Conservation (phyloP, 2,888 invertebrate genomes). For the Nemoura dubitans region DNA sequence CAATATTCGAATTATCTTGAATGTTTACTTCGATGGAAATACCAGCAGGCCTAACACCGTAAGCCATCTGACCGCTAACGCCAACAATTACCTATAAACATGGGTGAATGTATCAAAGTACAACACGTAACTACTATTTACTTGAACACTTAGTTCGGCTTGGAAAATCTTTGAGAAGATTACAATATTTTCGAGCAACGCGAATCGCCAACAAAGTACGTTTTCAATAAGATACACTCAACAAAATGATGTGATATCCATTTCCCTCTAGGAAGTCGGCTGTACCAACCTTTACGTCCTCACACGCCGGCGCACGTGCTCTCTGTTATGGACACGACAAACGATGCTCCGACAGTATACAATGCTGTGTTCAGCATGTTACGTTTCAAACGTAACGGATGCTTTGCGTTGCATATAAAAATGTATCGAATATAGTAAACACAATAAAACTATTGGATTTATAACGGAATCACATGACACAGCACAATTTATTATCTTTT, state of each 20-base stretch:
- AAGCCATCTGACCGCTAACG: neutral
- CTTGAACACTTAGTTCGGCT: neutral
- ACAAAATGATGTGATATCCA: neutral
- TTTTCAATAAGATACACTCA: neutral
- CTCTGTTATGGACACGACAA: neutral
- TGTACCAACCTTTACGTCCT: neutral
- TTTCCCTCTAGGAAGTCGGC: neutral
- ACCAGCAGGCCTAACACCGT: neutral
- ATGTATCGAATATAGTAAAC: neutral
- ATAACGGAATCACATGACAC: constrained; percentile 28
- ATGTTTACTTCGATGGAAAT: neutral
- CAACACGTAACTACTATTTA: neutral
- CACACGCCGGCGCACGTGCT: neutral
- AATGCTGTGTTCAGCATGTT: neutral
- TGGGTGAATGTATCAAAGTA: neutral
- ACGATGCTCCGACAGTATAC: neutral
- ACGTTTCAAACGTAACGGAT: neutral
- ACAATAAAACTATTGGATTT: constrained; percentile 19
- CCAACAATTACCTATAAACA: neutral
- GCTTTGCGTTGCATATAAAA: neutral
- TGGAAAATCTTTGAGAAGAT: neutral
- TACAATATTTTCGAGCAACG: neutral
- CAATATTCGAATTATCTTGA: neutral
- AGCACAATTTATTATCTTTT: constrained; percentile 13
- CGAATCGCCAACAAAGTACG: neutral